Base-by-base conservation (phyloP, 2,888 invertebrate species). In the Priocnemis perturbator region DNA sequence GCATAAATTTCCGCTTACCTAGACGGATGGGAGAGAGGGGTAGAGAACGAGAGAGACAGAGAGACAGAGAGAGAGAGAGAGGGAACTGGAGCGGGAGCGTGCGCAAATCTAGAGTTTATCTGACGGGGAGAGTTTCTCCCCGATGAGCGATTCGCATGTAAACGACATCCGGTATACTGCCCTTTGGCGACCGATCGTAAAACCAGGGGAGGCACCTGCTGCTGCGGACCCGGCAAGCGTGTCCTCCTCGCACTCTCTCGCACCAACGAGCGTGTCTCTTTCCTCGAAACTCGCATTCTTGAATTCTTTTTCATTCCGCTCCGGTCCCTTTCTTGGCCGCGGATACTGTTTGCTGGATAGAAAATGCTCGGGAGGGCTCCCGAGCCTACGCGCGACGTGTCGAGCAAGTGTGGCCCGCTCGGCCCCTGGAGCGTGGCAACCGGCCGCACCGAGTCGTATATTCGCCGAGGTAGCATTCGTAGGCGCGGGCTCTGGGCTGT, bases 141-240 rank as follows among this genome's bases (percentile, higher is more conserved):
- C 77, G 82, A 85, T 82, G 86, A 86, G 86, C 84, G 83, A 85
- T 87, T 86, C 81, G 69, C 83, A 86, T 87, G 87, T 85, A 86
- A 87, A 86, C 82, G 86, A 86, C 83, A 81, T 82, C 82, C 84
- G 81, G 83, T 81, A 82, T 79, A 83, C 83, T 82, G 83, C 83
- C 86, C 86, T 86, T 83, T 83, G 83, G 86, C 79, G 85, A 83
- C 84, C 84, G 79, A 77, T 86, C 84, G 78, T 85, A 85, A 83
- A 85, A 81, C 77, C 76, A 69, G 71, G 76, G 78, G 76, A 70
- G 74, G 79, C 74, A 76, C 79, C 81, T 81, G 81, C 81, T 67
- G 74, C 69, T 15, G 53, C 11, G 44, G 19, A 45, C 59, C 45
- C 3, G 17, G 3, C 20, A 9, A 21, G 17, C 21, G 15, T 53